A percentile compares a stretch with the other conserved stretches of the same genome.
Evolutionary conservation across 2,888 invertebrate genomes (phyloP).

Genomic region (Eupsilia transversa): DNA sequence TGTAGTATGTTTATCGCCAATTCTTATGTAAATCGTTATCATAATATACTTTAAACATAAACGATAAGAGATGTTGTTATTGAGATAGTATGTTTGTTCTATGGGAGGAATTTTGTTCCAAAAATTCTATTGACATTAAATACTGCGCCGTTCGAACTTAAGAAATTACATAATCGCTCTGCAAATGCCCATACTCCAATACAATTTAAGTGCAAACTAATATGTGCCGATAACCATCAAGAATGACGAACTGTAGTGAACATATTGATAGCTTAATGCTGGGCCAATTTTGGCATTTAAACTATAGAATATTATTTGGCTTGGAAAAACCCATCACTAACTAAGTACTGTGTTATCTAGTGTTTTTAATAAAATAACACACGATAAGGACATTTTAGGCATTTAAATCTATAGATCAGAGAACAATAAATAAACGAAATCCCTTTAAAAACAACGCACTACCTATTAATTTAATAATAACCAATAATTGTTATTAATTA

Average conservation of each 20-base stretch:
- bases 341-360: not conserved
- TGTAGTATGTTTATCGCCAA: constrained; percentile 68
- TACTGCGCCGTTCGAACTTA: not conserved
- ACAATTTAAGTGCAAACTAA: not conserved
- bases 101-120: not conserved
- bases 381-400: not conserved
- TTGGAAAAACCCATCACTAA: not conserved
- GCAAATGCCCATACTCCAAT: not conserved
- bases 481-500: not conserved
- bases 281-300: not conserved
- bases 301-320: not conserved
- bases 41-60: constrained; percentile 46
- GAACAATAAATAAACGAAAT: not conserved
- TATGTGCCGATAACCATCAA: not conserved
- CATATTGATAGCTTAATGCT: not conserved
- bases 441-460: not conserved
- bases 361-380: not conserved
- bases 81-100: constrained; percentile 32
- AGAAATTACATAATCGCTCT: not conserved
- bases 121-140: constrained; percentile 1
- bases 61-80: constrained; percentile 59
- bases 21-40: constrained; percentile 76
- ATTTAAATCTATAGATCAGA: not conserved
- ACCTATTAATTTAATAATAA: not conserved
- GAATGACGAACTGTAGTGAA: not conserved